Evolutionary conservation across 2,113 vertebrate genomes (phyloP), one percentile per base, ranked within the genome.

Genomic region (Chelonoidis abingdonii): DNA sequence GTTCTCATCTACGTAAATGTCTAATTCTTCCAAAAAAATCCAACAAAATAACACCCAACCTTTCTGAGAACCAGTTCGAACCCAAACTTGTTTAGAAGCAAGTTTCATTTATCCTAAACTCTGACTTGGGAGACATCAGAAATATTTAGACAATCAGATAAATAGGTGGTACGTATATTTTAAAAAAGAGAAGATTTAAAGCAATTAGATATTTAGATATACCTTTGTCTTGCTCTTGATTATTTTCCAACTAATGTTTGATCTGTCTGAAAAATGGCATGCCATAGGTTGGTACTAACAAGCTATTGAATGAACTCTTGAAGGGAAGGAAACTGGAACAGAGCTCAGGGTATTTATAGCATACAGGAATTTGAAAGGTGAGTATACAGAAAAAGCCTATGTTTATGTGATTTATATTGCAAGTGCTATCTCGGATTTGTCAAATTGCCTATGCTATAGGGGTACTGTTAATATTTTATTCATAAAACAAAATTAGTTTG

Each of bases 151-250:
- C 41, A 41, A 16, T 76, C 11, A 1, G 38, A 44, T 25, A 76
- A 44, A 76, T 6, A 25, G 10, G 38, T 24, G 54, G 8, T 12
- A 69, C 50, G 80, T 38, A 57, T 53, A 50, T n/a, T n/a, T n/a
- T 14, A 24, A 24, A 19, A 80, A 53, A 90, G 76, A 57, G 90
- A 41, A 2, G 69, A 2, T 59, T 25, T 44, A n/a, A 54, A 92
- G 13, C n/a, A 0, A 0, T 62, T 31, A 9, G 87, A 89, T 3
- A 31, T 57, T 87, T 75, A 2, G 2, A 86, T 86, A 94, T 92
- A 13, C 86, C 21, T 86, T 92, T 27, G 84, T 53, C 50, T 2
- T 83, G 86, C 16, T 90, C 16, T 88, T 90, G 38, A 57, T 72
- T 59, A 79, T 57, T 50, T 8, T 81, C 17, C 86, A 80, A 88